Base-by-base conservation (phyloP, 2,797 vertebrate species). In the Monodelphis domestica region DNA sequence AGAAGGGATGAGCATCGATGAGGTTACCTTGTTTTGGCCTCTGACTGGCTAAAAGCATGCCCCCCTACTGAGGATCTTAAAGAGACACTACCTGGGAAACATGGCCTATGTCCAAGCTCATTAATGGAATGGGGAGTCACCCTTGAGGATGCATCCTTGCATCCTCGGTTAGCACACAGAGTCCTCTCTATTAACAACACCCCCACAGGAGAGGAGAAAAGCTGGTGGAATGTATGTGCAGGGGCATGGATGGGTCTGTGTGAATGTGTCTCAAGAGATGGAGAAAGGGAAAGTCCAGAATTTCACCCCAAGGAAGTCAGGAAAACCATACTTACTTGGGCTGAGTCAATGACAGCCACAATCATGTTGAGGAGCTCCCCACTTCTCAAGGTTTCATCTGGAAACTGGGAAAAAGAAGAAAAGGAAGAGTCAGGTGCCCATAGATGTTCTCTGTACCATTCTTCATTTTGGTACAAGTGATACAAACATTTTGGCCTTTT, bases 351-450 rank as follows among this genome's bases (percentile, higher is more conserved):
- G 91, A 99, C 99, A 0, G 99, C 99, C 0, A 99, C 99, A 0
- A 99, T 99, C 99, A 99, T 99, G 98, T 99, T 99, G 5, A 99
- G 98, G 87, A 99, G 99, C 97, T 99, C 99, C 0, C 99, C 99
- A 0, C 99, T 99, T 1, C 99, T 98, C 1, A 99, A 96, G 2
- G 99, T 99, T 97, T 99, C 99, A 5, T 99, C 99, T 12, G 99
- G 99, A 97, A 99, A 99, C 99, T 99, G 95, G 53, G 57, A 88
- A 45, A 91, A 9, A 0, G 33, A 0, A 78, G 3, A 90, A 50
- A 93, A 53, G 0, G n/a, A 14, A n/a, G 0, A 3, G 51, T 2
- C 1, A 12, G 45, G 52, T 1, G 1, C 0, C 0, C 12, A 33
- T n/a, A 84, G 14, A 5, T 3, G 29, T 45, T 1, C 54, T 30